Base-by-base conservation (phyloP, 2,797 vertebrate genomes). In the Psittacula echo region DNA sequence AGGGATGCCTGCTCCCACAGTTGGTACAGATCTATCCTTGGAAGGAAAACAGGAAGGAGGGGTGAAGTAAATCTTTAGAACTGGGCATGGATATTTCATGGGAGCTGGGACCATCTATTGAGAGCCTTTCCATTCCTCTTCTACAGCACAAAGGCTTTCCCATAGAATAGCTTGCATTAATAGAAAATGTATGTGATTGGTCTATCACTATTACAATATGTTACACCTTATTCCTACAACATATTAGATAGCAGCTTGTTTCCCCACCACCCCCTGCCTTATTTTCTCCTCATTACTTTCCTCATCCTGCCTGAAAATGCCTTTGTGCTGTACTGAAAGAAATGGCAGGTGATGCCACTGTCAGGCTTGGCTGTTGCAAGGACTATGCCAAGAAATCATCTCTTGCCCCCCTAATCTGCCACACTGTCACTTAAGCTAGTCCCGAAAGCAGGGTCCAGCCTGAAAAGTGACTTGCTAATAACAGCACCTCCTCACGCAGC, bases 281-380 rank as follows among this genome's bases (percentile, higher is more conserved):
- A 72, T 20, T 81, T 61, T 5, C 24, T 75, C 39, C 71, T 87
- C 12, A 15, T 85, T 85, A 82, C 71, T 84, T 91, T 88, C 71
- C 75, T 85, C 11, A 65, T 71, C 53, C 54, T 89, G 72, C 75
- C 89, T 84, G 64, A 74, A 96, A 94, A 74, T 87, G 72, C 47
- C 74, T 93, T 91, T 85, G 65, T 12, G 30, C 91, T 64, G 51
- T 32, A 54, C 41, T 77, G 79, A 87, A 68, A 85, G 34, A 93
- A 93, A 18, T 67, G 86, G 94, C 95, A 95, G 78, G 56, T 85
- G 73, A 23, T 94, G 89, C 86, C 30, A 3, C 39, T 92, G 67
- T 50, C 76, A 89, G 50, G 37, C 44, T 84, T 44, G 32, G 70
- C 45, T 62, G 50, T n/a, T 10, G 2, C 76, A 74, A 17, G 44